A percentile compares a stretch with the other conserved stretches of the same genome.
Evolutionary conservation across 2,797 vertebrate species (phyloP).

Genomic region (Calcarius lapponicus): DNA sequence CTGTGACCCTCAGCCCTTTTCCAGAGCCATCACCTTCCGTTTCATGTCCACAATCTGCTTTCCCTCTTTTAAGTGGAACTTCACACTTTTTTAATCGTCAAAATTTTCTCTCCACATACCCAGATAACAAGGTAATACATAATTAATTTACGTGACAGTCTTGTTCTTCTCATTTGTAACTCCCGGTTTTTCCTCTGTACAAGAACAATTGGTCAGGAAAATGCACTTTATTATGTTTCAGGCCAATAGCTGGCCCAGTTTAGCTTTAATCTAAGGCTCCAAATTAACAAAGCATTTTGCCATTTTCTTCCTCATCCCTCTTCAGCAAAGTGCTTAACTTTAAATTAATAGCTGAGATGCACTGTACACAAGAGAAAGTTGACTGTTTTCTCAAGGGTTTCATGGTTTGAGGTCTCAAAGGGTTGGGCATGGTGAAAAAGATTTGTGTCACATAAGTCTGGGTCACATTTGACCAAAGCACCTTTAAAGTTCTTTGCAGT

Average conservation of each 20-base stretch:
- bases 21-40: neutral
- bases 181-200: neutral
- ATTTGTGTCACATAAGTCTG: neutral
- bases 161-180: neutral
- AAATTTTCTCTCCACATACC: neutral
- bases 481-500: neutral
- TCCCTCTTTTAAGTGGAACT: neutral
- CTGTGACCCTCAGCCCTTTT: neutral
- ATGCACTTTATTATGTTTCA: neutral
- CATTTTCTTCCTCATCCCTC: neutral
- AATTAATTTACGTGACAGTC: neutral
- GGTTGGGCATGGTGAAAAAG: neutral
- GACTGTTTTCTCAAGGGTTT: neutral
- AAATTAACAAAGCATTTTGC: neutral
- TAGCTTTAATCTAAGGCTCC: neutral
- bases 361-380: neutral
- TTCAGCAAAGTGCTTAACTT: neutral
- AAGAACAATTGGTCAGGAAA: neutral
- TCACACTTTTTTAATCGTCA: neutral
- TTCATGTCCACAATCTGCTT: neutral
- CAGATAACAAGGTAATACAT: neutral
- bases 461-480: neutral
- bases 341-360: neutral
- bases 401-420: neutral
- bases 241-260: neutral